Evolutionary conservation across 2,888 invertebrate genomes (phyloP).

Genomic region (Macrosoma leucophasiata): DNA sequence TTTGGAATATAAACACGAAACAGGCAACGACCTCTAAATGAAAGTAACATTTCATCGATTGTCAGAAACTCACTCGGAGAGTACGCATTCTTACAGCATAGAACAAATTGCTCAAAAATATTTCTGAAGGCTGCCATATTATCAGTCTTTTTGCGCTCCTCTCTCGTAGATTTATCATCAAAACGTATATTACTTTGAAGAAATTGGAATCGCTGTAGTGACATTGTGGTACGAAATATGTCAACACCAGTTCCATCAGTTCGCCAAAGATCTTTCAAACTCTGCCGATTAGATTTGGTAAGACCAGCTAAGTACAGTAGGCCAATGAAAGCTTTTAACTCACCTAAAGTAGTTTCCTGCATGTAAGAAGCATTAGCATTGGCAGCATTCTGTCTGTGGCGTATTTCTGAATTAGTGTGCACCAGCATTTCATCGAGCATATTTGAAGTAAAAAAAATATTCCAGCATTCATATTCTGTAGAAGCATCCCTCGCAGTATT

Average conservation of each 20-base stretch:
- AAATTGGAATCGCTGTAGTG: slow-evolving; percentile 15
- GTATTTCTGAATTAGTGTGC: slow-evolving; percentile 1
- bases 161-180: slow-evolving; percentile 15
- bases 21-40: slow-evolving; percentile 20
- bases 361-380: not conserved
- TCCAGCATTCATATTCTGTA: slow-evolving; percentile 5
- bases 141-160: slow-evolving; percentile 13
- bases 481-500: slow-evolving; percentile 2
- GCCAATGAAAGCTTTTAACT: too few relatives aligned
- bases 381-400: slow-evolving; percentile 4
- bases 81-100: too few relatives aligned
- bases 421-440: slow-evolving; percentile 4
- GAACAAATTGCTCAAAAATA: slow-evolving; percentile 8
- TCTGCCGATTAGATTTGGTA: too few relatives aligned
- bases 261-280: slow-evolving; percentile 16
- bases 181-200: slow-evolving; percentile 16
- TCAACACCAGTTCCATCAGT: slow-evolving; percentile 20
- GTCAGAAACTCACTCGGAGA: slow-evolving; percentile 17
- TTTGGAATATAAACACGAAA: slow-evolving; percentile 21
- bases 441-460: not conserved
- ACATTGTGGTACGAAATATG: slow-evolving; percentile 16
- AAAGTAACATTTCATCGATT: slow-evolving; percentile 19
- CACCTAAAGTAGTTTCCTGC: slow-evolving; percentile 1
- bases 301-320: too few relatives aligned
- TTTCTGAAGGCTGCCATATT: slow-evolving; percentile 12